A percentile compares a stretch with the other conserved stretches of the same genome.
These are phyloP conservation scores for Burhinus bistriatus DNA, from an alignment of 2,113 vertebrate genomes.

Conservation along the genomic window DNA sequence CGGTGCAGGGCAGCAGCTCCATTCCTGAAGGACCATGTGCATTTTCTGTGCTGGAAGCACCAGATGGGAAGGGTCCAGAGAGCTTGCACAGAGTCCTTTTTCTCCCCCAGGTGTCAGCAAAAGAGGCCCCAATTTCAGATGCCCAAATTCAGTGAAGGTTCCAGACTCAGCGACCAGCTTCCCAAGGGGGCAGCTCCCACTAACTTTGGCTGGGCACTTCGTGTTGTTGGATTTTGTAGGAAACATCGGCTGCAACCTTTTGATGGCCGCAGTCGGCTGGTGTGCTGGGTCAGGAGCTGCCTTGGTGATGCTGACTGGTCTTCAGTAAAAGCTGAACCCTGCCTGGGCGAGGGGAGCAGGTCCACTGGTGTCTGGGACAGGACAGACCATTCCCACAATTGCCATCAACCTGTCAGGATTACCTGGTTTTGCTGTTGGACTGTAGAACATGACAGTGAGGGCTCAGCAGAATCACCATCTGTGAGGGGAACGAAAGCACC, in stretches of 20 bases:
- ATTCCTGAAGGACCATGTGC: fast-evolving
- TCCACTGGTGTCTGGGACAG: fast-evolving
- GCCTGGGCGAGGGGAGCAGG: fast-evolving
- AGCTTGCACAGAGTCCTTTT: fast-evolving
- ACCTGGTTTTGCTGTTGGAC: not conserved
- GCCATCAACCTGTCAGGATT: too few relatives aligned
- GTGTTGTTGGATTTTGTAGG: fast-evolving
- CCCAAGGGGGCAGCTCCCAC: not conserved
- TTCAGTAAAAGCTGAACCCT: not conserved
- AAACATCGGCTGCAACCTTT: fast-evolving
- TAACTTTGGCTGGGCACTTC: fast-evolving
- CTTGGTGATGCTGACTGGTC: fast-evolving
- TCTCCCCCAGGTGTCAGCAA: not conserved
- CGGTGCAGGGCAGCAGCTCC: not conserved
- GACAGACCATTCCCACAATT: fast-evolving
- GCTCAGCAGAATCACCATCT: too few relatives aligned
- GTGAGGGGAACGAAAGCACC: not conserved
- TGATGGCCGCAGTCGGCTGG: fast-evolving
- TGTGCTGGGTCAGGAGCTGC: not conserved
- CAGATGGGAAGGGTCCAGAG: not conserved
- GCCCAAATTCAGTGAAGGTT: fast-evolving
- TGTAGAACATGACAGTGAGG: fast-evolving
- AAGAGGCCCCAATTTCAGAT: not conserved
- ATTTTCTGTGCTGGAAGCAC: fast-evolving
- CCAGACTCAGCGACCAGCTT: not conserved